Conservation (phyloP, 2,888 invertebrate genomes). For the Uloborus plumipes region DNA sequence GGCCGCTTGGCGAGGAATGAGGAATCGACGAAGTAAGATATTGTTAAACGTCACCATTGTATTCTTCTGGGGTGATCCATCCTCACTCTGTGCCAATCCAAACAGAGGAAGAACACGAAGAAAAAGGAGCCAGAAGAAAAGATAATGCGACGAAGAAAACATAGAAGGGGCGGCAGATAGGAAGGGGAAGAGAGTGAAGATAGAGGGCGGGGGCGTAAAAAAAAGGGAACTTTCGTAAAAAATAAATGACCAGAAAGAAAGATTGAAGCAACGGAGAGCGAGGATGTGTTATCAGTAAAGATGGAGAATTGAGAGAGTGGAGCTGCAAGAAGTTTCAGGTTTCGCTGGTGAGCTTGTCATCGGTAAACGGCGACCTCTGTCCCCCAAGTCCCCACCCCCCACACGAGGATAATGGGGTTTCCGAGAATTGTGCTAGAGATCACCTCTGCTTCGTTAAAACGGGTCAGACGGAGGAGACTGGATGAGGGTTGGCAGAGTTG, state of each 20-base stretch:
- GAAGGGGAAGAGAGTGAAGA: slow-evolving; percentile 15
- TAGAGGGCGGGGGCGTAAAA: slow-evolving; percentile 1
- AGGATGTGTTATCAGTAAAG: slow-evolving; percentile 29
- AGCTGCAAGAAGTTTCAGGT: slow-evolving; percentile 39
- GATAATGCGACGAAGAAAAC: slow-evolving; percentile 15
- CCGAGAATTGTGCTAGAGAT: slow-evolving; percentile 30
- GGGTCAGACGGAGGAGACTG: background rate
- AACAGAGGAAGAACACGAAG: slow-evolving; percentile 18
- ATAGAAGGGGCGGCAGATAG: slow-evolving; percentile 29
- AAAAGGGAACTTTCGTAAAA: slow-evolving; percentile 44
- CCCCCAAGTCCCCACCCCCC: background rate
- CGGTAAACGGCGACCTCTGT: slow-evolving; percentile 26
- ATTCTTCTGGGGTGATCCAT: slow-evolving; percentile 47
- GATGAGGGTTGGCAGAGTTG: no score
- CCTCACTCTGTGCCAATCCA: slow-evolving; percentile 31
- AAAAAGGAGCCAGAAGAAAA: slow-evolving; percentile 28
- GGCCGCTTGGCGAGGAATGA: slow-evolving; percentile 21
- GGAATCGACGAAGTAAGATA: slow-evolving; percentile 45
- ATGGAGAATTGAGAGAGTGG: slow-evolving; percentile 1
- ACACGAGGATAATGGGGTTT: slow-evolving; percentile 31
- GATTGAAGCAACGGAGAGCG: slow-evolving; percentile 37
- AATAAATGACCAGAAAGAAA: slow-evolving; percentile 59
- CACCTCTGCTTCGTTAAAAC: slow-evolving; percentile 28
- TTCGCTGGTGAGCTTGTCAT: slow-evolving; percentile 39
- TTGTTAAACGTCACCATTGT: slow-evolving; percentile 57